Conservation (phyloP, 2,888 invertebrate genomes). For the Endomychus coccineus region DNA sequence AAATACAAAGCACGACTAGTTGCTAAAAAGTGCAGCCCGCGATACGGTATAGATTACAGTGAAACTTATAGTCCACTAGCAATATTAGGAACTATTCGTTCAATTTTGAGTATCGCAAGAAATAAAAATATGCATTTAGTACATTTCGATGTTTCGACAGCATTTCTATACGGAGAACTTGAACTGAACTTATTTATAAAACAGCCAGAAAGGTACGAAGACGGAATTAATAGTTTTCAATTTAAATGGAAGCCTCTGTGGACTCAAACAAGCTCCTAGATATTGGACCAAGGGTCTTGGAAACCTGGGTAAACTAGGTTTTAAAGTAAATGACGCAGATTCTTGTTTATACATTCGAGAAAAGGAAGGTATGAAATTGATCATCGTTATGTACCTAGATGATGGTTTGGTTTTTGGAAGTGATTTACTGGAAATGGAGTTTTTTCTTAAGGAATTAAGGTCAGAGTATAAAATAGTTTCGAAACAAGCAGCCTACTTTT, state of each 20-base stretch:
- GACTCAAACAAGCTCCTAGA: conserved; percentile 34
- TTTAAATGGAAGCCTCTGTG: conserved; percentile 32
- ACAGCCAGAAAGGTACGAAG: conserved; percentile 32
- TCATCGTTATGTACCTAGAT: conserved; percentile 31
- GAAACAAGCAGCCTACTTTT: conserved; percentile 16
- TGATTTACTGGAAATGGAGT: conserved; percentile 12
- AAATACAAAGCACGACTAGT: conserved; percentile 3
- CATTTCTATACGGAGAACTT: conserved; percentile 12
- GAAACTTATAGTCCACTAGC: conserved; percentile 13
- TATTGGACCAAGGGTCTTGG: conserved; percentile 32
- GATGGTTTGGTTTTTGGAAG: conserved; percentile 26
- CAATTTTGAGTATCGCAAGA: conserved; percentile 8
- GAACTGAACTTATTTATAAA: conserved; percentile 27
- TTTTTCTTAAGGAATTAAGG: conserved; percentile 10
- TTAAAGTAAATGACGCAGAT: conserved; percentile 25
- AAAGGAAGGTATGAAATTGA: conserved; percentile 17
- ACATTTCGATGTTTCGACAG: conserved; percentile 13
- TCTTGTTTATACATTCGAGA: conserved; percentile 28
- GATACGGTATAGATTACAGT: conserved; percentile 6
- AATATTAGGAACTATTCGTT: conserved; percentile 6
- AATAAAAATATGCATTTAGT: conserved; percentile 8
- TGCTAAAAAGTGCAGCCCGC: conserved; percentile 9
- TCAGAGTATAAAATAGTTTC: conserved; percentile 13
- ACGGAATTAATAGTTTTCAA: conserved; percentile 29
- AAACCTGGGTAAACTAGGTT: no score